Conservation (phyloP, 2,113 vertebrate species). For the Dendropsophus ebraccatus region DNA sequence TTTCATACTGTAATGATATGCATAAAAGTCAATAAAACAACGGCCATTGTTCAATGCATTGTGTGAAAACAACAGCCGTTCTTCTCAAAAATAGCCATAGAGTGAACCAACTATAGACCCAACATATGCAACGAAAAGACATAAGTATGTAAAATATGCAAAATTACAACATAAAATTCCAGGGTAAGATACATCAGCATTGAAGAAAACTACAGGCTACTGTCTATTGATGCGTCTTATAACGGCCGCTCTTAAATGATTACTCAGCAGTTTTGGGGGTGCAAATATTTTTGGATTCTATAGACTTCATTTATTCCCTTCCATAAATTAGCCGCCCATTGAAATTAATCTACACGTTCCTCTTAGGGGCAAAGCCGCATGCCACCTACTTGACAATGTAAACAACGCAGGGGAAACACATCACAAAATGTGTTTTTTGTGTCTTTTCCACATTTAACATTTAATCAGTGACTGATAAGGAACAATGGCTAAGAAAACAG, state of each 20-base stretch:
- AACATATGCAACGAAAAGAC: no score
- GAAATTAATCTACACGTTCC: not conserved
- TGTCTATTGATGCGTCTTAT: no score
- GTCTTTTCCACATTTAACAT: conserved; percentile 52
- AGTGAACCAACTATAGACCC: no score
- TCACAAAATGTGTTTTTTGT: conserved; percentile 37
- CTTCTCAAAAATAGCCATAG: no score
- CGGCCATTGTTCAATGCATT: no score
- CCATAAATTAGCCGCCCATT: not conserved
- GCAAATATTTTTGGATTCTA: not conserved
- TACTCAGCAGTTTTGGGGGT: not conserved
- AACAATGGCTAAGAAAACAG: conserved; percentile 59
- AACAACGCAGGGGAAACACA: conserved; percentile 51
- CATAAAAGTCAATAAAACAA: no score
- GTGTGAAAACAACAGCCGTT: no score
- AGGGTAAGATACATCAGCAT: not conserved
- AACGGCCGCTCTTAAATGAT: not conserved
- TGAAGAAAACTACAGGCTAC: no score
- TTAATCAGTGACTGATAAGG: conserved; percentile 58
- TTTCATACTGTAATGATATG: no score
- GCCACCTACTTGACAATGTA: conserved; percentile 17
- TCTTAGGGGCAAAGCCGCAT: not conserved
- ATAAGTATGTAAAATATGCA: no score
- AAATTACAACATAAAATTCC: no score
- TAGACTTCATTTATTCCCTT: not conserved